A percentile compares a stretch with the other conserved stretches of the same genome.
phyloP scores from a whole-genome alignment of 2,888 invertebrate species.

The Plagiodera versicolora region DNA sequence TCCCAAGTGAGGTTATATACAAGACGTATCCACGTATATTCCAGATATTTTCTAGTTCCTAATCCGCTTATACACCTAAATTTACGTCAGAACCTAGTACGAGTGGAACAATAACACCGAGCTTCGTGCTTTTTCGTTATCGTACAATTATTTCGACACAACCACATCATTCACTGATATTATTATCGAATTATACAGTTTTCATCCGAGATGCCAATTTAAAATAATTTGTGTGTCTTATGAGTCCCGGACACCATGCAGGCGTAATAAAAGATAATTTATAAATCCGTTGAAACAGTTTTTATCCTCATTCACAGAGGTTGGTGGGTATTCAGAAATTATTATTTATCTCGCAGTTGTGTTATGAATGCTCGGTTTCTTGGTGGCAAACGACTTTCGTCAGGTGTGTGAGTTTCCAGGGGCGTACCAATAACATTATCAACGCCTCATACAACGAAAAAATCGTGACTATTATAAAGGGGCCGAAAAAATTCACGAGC shows the following conservation, averaged over 20 bases:
- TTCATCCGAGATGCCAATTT: background rate
- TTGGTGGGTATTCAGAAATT: conserved; percentile 35
- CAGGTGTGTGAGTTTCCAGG: conserved; percentile 33
- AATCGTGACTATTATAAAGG: no score
- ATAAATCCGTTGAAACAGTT: conserved; percentile 39
- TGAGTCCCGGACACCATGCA: background rate
- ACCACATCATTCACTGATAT: background rate
- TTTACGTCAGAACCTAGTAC: no score
- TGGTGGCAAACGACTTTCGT: conserved; percentile 41
- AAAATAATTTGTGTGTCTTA: background rate
- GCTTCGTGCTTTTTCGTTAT: background rate
- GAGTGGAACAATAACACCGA: background rate
- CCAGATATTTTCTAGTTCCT: no score
- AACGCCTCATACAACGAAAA: background rate
- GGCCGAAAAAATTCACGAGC: no score
- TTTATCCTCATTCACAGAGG: conserved; percentile 39
- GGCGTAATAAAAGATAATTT: conserved; percentile 32
- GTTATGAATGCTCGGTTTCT: conserved; percentile 38
- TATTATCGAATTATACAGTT: background rate
- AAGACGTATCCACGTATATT: no score
- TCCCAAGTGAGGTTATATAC: no score
- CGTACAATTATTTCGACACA: background rate
- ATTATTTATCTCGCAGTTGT: conserved; percentile 39
- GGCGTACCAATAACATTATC: conserved; percentile 15
- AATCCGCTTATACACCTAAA: no score